Conservation (phyloP, 1,140 invertebrate genomes). For the Venustaconcha ellipsiformis region DNA sequence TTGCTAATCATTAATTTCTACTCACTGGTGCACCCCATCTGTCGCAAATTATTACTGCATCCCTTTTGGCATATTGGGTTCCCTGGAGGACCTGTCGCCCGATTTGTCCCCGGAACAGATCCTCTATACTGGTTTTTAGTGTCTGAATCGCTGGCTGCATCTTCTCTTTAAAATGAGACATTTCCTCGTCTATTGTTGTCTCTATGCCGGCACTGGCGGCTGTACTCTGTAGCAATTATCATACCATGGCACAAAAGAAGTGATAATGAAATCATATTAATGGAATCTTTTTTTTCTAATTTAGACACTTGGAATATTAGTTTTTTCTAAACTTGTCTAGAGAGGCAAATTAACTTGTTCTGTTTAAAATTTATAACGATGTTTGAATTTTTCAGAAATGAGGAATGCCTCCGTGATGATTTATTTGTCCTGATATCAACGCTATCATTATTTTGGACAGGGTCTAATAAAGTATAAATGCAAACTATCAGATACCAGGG, state of each 20-base stretch:
- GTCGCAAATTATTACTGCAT: slow-evolving; percentile 11
- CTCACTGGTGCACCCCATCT: slow-evolving; percentile 31
- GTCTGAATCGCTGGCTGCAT: slow-evolving; percentile 14
- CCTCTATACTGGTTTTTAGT: slow-evolving; percentile 15
- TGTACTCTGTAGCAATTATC: too few species aligned
- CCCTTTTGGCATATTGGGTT: slow-evolving; percentile 1
- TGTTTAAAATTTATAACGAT: too few species aligned
- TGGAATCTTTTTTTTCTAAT: neutral
- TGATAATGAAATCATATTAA: neutral
- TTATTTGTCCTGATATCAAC: too few species aligned
- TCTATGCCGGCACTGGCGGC: neutral
- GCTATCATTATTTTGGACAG: too few species aligned
- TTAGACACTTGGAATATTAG: neutral
- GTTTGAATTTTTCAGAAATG: too few species aligned
- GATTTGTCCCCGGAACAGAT: slow-evolving; percentile 24
- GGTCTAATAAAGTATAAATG: too few species aligned
- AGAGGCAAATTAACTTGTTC: too few species aligned
- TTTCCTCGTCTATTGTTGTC: slow-evolving; percentile 10
- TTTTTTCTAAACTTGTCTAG: too few species aligned
- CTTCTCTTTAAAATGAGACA: slow-evolving; percentile 7
- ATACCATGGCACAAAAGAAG: too few species aligned
- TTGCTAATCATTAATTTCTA: neutral
- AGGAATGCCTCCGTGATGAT: too few species aligned
- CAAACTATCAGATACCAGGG: too few species aligned
- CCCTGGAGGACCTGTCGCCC: slow-evolving; percentile 22